Evolutionary conservation across 2,888 invertebrate genomes (phyloP), one percentile per base, ranked within the genome.

Genomic region (Xestia xanthographa): DNA sequence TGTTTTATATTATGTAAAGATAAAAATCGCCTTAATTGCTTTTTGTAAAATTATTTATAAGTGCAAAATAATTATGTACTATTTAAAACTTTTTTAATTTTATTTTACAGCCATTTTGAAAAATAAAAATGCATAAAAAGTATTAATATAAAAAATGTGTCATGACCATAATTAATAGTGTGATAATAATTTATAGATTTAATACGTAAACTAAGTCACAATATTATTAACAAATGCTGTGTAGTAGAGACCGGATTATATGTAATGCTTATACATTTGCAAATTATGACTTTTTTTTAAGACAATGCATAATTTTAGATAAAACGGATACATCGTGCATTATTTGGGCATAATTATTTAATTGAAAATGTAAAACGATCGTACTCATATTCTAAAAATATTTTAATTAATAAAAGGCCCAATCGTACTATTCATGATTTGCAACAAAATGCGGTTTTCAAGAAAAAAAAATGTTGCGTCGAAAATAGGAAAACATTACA

Each of bases 131-230:
- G 9, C 3, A 60, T 34, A 34, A 60, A 66, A 80, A 38, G 41
- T 66, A 66, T 82, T 69, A 68, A 65, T 72, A 26, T 60, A 72
- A 68, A 71, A 82, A 86, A 79, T 72, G 79, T 87, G 87, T 89
- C 81, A 86, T 88, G 83, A 87, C 75, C 82, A 81, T 86, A 82
- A 77, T 74, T 74, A 68, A 75, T 81, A 86, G 86, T 87, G 87
- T 87, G 86, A 88, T 88, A 88, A 74, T 85, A 89, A 56, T 67
- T 75, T 79, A 68, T 83, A 84, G 62, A 71, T 58, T 38, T 56
- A 60, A 70, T 60, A 75, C 22, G 29, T 74, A 66, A 66, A 63
- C 84, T 89, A 95, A 92, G 85, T 87, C 87, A 86, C 70, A 78
- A 77, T 74, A 58, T 62, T 82, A 34, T 34, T 58, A 72, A 66